phyloP scores from a whole-genome alignment of 1,140 invertebrate species.

The Trichonephila clavata region DNA sequence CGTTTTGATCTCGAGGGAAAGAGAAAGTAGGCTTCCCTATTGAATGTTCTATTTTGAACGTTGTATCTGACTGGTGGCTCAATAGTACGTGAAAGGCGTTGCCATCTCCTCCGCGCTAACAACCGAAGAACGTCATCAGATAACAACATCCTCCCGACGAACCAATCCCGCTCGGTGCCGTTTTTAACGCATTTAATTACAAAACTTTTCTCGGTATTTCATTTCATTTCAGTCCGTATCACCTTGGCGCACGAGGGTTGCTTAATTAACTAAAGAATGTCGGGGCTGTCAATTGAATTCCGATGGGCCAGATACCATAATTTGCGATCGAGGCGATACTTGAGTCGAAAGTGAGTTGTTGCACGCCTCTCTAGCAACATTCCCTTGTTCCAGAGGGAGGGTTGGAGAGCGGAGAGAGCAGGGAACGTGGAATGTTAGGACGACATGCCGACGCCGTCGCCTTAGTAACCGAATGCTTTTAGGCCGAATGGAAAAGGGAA shows the following conservation, averaged over 20 bases:
- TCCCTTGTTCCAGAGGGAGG: neutral
- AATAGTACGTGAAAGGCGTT: too few relatives aligned
- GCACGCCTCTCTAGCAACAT: slow-evolving; percentile 33
- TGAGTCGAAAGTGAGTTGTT: slow-evolving; percentile 26
- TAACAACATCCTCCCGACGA: neutral
- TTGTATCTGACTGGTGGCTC: too few relatives aligned
- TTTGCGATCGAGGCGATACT: slow-evolving; percentile 19
- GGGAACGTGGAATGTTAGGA: slow-evolving; percentile 28
- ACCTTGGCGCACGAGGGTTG: neutral
- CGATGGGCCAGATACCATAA: slow-evolving; percentile 32
- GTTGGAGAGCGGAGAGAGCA: neutral
- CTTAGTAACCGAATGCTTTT: slow-evolving; percentile 30
- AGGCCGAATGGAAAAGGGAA: slow-evolving; percentile 36
- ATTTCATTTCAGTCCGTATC: slow-evolving; percentile 24
- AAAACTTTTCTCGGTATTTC: slow-evolving; percentile 46
- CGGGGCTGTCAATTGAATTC: slow-evolving; percentile 56
- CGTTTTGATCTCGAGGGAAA: too few relatives aligned
- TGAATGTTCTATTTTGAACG: too few relatives aligned
- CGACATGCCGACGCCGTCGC: slow-evolving; percentile 40
- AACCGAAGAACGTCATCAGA: neutral
- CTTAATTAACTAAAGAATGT: slow-evolving; percentile 69
- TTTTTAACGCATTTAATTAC: slow-evolving; percentile 31
- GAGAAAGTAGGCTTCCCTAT: too few relatives aligned
- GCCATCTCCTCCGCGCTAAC: neutral
- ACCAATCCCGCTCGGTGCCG: neutral